Percentiles rank a stretch among this genome's conserved stretches.
Evolutionary conservation across 1,140 invertebrate species (phyloP).

Genomic region (Drosophila melanica): DNA sequence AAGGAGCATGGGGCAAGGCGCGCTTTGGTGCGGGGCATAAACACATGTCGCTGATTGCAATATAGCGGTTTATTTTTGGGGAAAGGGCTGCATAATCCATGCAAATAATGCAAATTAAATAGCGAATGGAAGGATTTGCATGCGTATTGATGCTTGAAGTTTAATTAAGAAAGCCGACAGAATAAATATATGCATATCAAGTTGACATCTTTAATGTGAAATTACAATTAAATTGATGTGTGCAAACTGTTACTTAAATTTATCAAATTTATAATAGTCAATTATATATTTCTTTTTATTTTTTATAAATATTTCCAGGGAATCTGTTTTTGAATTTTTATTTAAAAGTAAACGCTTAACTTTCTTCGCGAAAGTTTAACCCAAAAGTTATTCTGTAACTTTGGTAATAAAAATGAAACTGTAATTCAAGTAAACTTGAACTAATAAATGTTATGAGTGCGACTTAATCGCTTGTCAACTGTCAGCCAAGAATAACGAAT

Average conservation of each 20-base stretch:
- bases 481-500: not conserved
- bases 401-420: too few relatives aligned
- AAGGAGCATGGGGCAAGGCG: not conserved
- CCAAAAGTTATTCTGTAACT: too few relatives aligned
- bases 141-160: conserved; percentile 15
- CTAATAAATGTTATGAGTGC: not conserved
- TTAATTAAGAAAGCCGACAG: conserved; percentile 9
- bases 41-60: conserved; percentile 48
- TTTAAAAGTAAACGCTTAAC: too few relatives aligned
- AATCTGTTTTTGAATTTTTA: too few relatives aligned
- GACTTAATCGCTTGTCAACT: not conserved
- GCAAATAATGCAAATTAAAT: conserved; percentile 46
- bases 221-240: too few relatives aligned
- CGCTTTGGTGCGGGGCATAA: not conserved
- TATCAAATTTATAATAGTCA: too few relatives aligned
- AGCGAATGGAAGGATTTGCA: conserved; percentile 21
- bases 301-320: too few relatives aligned
- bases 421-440: not conserved
- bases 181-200: conserved; percentile 7
- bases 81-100: conserved; percentile 24
- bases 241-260: too few relatives aligned
- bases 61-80: conserved; percentile 21
- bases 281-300: too few relatives aligned
- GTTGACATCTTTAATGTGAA: too few relatives aligned
- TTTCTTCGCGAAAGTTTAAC: too few relatives aligned